A percentile compares a stretch with the other conserved stretches of the same genome.
Evolutionary conservation across 2,113 vertebrate genomes (phyloP).

Genomic region (Pungitius pungitius): DNA sequence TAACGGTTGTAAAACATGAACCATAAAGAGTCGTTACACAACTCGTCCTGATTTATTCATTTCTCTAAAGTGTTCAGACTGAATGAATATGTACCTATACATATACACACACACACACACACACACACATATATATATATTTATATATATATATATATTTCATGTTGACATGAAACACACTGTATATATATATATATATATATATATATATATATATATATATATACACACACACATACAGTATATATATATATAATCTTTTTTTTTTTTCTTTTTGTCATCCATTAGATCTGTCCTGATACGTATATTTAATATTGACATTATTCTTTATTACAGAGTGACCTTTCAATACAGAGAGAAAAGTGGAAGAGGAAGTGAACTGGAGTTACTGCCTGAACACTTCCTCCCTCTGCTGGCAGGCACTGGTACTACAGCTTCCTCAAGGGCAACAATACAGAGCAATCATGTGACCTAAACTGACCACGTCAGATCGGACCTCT

Average conservation of each 20-base stretch:
- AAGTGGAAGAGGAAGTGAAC: not conserved
- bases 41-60: not conserved
- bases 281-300: not conserved
- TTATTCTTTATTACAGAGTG: not conserved
- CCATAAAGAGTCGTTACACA: not conserved
- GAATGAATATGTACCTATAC: too few relatives aligned
- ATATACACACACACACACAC: not conserved
- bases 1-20: not conserved
- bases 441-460: not conserved
- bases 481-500: not conserved
- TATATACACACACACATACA: too few relatives aligned
- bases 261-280: not conserved
- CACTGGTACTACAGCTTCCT: not conserved
- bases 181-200: too few relatives aligned
- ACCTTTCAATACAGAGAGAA: not conserved
- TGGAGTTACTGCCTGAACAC: not conserved
- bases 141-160: too few relatives aligned
- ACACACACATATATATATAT: too few relatives aligned
- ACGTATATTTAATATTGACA: not conserved
- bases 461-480: not conserved
- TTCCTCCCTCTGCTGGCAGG: not conserved
- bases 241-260: not conserved
- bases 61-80: not conserved
- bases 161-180: too few relatives aligned
- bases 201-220: too few relatives aligned